Percentiles rank a stretch among this genome's conserved stretches.
phyloP scores from a whole-genome alignment of 2,888 invertebrate genomes.

The Pimpla rufipes region DNA sequence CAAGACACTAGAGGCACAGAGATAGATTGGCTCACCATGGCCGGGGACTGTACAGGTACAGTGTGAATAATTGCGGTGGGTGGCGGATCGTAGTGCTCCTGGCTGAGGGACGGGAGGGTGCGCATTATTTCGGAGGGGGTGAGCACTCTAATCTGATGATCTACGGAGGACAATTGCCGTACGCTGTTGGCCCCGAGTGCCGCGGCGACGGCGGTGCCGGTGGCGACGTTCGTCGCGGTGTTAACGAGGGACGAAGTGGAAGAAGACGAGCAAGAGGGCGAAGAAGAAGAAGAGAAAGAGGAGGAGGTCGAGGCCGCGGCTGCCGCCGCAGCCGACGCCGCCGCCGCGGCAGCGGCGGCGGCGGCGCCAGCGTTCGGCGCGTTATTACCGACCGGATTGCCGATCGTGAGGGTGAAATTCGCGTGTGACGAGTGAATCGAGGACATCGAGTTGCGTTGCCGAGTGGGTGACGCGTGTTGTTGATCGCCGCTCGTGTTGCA shows the following conservation, averaged over 20 bases:
- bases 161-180: conserved; percentile 86
- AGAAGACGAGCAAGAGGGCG: too few species aligned
- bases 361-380: conserved; percentile 36
- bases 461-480: conserved; percentile 80
- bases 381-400: conserved; percentile 60
- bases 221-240: conserved; percentile 53
- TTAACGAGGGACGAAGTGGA: conserved; percentile 12
- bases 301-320: too few species aligned
- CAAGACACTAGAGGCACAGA: conserved; percentile 85
- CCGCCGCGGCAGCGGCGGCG: conserved; percentile 38
- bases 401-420: conserved; percentile 78
- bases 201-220: conserved; percentile 79
- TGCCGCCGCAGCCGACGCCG: too few species aligned
- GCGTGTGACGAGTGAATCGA: conserved; percentile 71
- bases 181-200: conserved; percentile 86
- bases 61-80: conserved; percentile 86
- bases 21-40: conserved; percentile 85
- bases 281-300: too few species aligned
- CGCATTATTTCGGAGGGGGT: conserved; percentile 96
- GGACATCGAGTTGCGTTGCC: conserved; percentile 74
- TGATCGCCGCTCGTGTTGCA: conserved; percentile 80
- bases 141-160: conserved; percentile 95
- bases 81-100: conserved; percentile 89
- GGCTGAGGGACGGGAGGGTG: conserved; percentile 94
- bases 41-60: conserved; percentile 85